Percentiles rank a stretch among this genome's conserved stretches.
These are phyloP conservation scores for Camelus dromedarius DNA, from an alignment of 2,113 vertebrate genomes.

Conservation along the genomic window DNA sequence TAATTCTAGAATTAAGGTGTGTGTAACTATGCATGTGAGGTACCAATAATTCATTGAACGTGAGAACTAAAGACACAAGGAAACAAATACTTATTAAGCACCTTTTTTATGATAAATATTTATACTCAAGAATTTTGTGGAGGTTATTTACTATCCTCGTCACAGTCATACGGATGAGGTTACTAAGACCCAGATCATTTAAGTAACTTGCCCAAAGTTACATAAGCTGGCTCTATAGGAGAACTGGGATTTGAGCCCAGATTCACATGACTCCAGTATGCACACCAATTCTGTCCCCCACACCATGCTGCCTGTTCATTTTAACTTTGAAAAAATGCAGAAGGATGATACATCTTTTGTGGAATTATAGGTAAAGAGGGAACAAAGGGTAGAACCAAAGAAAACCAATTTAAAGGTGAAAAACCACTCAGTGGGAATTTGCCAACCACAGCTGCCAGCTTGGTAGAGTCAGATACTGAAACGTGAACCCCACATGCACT, in stretches of 20 bases:
- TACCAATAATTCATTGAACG: neutral
- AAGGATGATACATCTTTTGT: neutral
- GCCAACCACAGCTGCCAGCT: neutral
- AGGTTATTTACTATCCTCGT: neutral
- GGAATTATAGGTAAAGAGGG: neutral
- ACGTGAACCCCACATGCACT: neutral
- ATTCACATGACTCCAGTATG: neutral
- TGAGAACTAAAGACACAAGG: neutral
- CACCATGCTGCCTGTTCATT: neutral
- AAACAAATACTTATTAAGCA: neutral
- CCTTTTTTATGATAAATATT: neutral
- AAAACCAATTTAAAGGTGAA: neutral
- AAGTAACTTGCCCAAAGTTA: slow-evolving; percentile 82
- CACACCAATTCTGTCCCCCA: neutral
- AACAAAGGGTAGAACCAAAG: neutral
- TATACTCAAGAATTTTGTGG: neutral
- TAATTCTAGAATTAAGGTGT: neutral
- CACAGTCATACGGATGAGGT: slow-evolving; percentile 22
- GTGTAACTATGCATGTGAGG: neutral
- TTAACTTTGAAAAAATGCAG: slow-evolving; percentile 15
- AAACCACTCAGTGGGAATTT: neutral
- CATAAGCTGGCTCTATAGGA: neutral
- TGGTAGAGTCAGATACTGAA: neutral
- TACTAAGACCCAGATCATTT: slow-evolving; percentile 15
- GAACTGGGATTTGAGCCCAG: neutral